Evolutionary conservation across 2,888 invertebrate genomes (phyloP).

Genomic region (Bugula neritina): DNA sequence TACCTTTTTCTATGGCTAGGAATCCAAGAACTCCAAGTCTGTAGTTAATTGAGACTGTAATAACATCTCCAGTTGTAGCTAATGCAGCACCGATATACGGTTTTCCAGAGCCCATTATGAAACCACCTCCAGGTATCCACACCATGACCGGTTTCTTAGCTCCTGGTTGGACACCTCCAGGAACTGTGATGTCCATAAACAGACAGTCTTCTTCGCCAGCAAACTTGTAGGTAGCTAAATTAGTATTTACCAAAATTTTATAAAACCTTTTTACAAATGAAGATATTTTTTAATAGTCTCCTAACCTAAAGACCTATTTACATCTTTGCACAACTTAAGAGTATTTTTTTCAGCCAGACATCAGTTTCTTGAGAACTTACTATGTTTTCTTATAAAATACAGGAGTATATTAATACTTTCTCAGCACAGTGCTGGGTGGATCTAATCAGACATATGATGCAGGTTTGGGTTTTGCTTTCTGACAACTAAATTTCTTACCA

Average conservation of each 20-base stretch:
- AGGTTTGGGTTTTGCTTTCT: too few species aligned
- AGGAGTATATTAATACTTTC: too few species aligned
- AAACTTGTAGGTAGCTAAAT: background rate
- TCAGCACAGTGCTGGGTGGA: too few species aligned
- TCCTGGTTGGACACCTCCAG: slow-evolving; percentile 4
- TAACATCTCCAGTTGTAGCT: slow-evolving; percentile 16
- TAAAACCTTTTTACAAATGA: background rate
- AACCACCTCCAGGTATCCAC: slow-evolving; percentile 23
- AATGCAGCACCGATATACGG: background rate
- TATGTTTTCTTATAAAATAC: too few species aligned
- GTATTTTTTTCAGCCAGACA: too few species aligned
- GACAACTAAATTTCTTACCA: too few species aligned
- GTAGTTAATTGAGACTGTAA: slow-evolving; percentile 12
- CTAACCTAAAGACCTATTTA: too few species aligned
- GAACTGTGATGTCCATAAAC: slow-evolving; percentile 23
- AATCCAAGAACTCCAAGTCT: slow-evolving; percentile 10
- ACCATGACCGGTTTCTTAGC: slow-evolving; percentile 21
- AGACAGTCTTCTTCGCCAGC: slow-evolving; percentile 19
- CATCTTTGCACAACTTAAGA: too few species aligned
- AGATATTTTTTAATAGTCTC: too few species aligned
- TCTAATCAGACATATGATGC: too few species aligned
- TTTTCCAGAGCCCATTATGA: background rate
- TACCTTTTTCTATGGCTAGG: background rate
- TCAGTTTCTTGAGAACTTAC: too few species aligned
- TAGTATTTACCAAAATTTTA: background rate